Conservation (phyloP, 2,888 invertebrate genomes). For the Mylabris sibirica region DNA sequence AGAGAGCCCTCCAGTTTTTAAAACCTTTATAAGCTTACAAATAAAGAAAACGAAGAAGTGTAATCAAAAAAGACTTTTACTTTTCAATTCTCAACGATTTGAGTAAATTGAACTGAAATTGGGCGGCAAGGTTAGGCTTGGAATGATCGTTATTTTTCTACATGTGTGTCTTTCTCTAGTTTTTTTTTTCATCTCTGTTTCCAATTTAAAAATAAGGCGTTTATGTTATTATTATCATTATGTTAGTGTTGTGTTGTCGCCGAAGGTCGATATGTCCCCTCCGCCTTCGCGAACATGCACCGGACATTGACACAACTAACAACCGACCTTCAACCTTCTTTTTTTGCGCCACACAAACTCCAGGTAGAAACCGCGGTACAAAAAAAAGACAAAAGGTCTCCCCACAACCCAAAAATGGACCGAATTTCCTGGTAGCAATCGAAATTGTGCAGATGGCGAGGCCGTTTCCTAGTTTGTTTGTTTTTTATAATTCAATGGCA, state of each 20-base stretch:
- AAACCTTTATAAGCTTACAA: not conserved
- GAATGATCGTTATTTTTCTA: not conserved
- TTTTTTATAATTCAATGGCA: conserved; percentile 16
- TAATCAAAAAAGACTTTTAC: conserved; percentile 1
- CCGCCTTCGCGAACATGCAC: conserved; percentile 46
- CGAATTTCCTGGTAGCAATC: conserved; percentile 16
- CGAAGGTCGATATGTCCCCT: conserved; percentile 49
- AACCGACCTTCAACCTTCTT: conserved; percentile 62
- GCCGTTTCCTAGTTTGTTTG: conserved; percentile 24
- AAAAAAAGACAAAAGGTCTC: conserved; percentile 32
- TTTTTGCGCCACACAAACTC: conserved; percentile 51
- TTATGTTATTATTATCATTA: conserved; percentile 32
- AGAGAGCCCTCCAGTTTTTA: conserved; percentile 5
- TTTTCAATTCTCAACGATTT: not conserved
- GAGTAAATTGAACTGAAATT: not conserved
- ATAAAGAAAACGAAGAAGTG: not conserved
- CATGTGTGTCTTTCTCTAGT: not conserved
- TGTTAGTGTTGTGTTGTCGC: conserved; percentile 32
- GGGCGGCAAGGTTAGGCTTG: not conserved
- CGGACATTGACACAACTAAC: conserved; percentile 59
- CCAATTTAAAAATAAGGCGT: conserved; percentile 33
- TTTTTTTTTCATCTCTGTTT: conserved; percentile 15
- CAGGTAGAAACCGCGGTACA: conserved; percentile 46
- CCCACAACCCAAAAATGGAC: not conserved
- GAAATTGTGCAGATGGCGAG: conserved; percentile 19